These are phyloP conservation scores for Nasonia giraulti DNA, from an alignment of 1,140 invertebrate genomes.

Conservation along the genomic window DNA sequence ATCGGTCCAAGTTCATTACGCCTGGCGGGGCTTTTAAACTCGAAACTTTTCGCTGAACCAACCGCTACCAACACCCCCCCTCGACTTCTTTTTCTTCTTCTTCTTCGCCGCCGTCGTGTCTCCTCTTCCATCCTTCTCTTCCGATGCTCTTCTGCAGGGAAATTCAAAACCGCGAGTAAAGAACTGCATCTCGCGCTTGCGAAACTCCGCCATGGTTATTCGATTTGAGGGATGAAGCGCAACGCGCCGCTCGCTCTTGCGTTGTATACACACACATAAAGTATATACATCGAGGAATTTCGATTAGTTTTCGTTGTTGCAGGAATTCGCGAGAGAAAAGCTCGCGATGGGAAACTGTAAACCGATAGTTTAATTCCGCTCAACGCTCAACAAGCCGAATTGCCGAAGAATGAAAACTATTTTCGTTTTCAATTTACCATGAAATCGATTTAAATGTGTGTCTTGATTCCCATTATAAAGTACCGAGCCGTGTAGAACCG, in stretches of 20 bases:
- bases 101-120: not conserved
- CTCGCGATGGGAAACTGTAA: not conserved
- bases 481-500: not conserved
- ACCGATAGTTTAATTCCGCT: not conserved
- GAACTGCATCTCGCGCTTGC: constrained; percentile 23
- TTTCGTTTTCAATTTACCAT: not conserved
- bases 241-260: not conserved
- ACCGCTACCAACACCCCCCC: not conserved
- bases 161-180: constrained; percentile 53
- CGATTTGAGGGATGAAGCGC: not conserved
- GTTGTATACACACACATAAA: not conserved
- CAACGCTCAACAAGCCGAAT: not conserved
- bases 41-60: constrained; percentile 36
- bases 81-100: no score
- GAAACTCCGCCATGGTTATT: constrained; percentile 39
- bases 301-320: not conserved
- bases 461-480: not conserved
- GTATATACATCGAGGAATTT: not conserved
- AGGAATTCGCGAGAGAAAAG: not conserved
- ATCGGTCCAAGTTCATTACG: constrained; percentile 49
- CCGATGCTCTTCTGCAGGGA: constrained; percentile 38
- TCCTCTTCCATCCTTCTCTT: not conserved
- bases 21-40: constrained; percentile 49
- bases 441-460: not conserved
- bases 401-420: not conserved